phyloP scores from a whole-genome alignment of 2,113 vertebrate genomes.

The Solea solea region DNA sequence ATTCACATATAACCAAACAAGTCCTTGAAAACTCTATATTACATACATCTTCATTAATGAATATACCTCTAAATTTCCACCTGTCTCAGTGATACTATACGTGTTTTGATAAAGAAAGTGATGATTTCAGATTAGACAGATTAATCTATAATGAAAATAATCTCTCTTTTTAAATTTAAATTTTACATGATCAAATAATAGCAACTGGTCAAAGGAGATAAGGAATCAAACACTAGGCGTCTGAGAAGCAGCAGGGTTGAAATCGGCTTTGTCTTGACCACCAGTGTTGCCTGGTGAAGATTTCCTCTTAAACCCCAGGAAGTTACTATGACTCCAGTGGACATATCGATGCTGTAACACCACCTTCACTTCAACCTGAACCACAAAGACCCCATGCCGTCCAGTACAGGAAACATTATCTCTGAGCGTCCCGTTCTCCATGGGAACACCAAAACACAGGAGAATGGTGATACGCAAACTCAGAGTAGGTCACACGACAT shows the following conservation, averaged over 20 bases:
- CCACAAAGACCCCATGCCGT: constrained; percentile 26
- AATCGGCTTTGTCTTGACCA: constrained; percentile 19
- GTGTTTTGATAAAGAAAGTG: too few relatives aligned
- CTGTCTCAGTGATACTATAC: too few relatives aligned
- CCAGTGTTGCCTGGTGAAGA: constrained; percentile 6
- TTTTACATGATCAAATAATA: too few relatives aligned
- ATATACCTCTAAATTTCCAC: too few relatives aligned
- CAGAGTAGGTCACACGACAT: constrained; percentile 41
- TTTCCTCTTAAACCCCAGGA: constrained; percentile 15
- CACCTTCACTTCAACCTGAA: constrained; percentile 11
- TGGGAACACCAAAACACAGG: constrained; percentile 59
- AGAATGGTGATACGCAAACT: constrained; percentile 40
- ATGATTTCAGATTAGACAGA: too few relatives aligned
- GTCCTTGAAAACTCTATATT: too few relatives aligned
- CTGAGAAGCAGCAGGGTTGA: neutral
- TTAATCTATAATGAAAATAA: too few relatives aligned
- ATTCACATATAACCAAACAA: too few relatives aligned
- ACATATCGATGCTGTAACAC: constrained; percentile 35
- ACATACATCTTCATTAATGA: too few relatives aligned
- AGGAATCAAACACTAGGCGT: neutral
- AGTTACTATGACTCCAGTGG: neutral
- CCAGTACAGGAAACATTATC: constrained; percentile 47
- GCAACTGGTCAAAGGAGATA: neutral
- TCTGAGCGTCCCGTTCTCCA: constrained; percentile 42
- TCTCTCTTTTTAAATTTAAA: too few relatives aligned